Conservation (phyloP, 2,113 vertebrate species). For the Silurus asotus region DNA sequence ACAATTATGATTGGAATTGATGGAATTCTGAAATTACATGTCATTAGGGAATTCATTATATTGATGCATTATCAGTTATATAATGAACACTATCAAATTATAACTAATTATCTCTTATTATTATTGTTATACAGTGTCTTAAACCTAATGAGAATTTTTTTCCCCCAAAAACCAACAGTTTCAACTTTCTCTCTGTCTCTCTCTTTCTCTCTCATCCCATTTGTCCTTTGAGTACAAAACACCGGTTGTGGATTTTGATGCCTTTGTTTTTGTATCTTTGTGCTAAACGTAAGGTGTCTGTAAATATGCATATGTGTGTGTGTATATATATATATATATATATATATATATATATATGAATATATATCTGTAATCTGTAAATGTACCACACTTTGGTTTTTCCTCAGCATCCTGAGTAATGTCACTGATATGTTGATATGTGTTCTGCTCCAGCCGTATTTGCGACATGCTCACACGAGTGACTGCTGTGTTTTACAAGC, state of each 20-base stretch:
- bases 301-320: conserved; percentile 59
- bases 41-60: conserved; percentile 3
- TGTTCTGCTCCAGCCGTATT: neutral
- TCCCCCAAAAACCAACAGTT: neutral
- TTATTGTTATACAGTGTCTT: neutral
- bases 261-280: conserved; percentile 56
- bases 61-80: neutral
- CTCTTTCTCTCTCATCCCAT: conserved; percentile 32
- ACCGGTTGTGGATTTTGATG: conserved; percentile 49
- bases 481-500: neutral
- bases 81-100: neutral
- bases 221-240: conserved; percentile 23
- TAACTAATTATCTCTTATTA: neutral
- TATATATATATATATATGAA: conserved; percentile 29
- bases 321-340: conserved; percentile 44
- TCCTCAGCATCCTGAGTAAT: neutral
- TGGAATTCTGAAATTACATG: no score
- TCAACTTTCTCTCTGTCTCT: conserved; percentile 11
- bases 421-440: neutral
- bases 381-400: conserved; percentile 34
- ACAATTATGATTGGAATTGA: neutral
- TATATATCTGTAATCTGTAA: conserved; percentile 56
- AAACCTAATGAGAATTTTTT: neutral
- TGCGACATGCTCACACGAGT: neutral
- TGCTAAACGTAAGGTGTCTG: conserved; percentile 46